Base-by-base conservation (phyloP, 2,888 invertebrate species). In the Cheilosia scutellata region DNA sequence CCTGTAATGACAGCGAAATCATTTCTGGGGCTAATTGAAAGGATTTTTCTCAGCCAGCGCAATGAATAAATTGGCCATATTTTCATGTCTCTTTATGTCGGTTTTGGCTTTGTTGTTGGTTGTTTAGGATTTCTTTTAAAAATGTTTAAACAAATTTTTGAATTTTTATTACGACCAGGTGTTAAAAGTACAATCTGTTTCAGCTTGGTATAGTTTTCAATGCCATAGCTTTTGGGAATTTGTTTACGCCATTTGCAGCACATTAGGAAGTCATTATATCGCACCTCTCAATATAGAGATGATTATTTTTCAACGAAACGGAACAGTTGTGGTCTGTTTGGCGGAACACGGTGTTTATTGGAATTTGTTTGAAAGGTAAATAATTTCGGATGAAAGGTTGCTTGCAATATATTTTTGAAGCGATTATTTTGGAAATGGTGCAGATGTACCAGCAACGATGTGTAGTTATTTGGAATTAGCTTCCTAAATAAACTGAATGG, bases 11-110 rank as follows among this genome's bases (percentile, higher is more conserved):
- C 83, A 75, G 51, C 37, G 13, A 55, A 55, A 62, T 79, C 62
- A 74, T 65, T 79, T 65, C 9, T n/a, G 51, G 20, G 20, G 53
- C 55, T 75, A 84, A 84, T 80, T 84, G 75, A 84, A 84, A 62
- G 60, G 57, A 75, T 70, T 75, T 51, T 37, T 57, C 63, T 57
- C 63, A 57, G 60, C 33, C 55, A 53, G 55, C 44, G 68, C 62
- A 42, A n/a, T 60, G 37, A 49, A 60, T 37, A 51, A 16, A 9
- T 33, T 33, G 33, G 3, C 7, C 16, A 9, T 27, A 57, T 42
- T 33, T 55, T 51, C 29, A 11, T 37, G 42, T 29, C 29, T 53
- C 5, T 58, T 37, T 9, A 71, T 47, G 33, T 13, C 16, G 40
- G 29, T 11, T 58, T 47, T 47, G 42, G 0, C 7, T 31, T 40